phyloP scores from a whole-genome alignment of 2,113 vertebrate genomes.

The Laterallus jamaicensis region DNA sequence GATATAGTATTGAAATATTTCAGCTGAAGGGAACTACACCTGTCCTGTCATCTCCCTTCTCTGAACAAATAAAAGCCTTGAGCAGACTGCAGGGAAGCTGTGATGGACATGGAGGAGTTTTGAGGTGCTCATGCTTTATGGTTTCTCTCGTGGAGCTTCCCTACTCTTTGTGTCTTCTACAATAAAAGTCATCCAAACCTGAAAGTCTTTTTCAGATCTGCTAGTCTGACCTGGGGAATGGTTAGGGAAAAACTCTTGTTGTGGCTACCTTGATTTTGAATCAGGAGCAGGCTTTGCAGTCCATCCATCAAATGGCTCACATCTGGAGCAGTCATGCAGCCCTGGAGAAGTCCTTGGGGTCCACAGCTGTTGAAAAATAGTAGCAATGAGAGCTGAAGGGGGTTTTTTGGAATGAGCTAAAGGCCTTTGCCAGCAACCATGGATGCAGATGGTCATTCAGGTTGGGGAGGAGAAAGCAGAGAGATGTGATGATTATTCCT shows the following conservation, averaged over 20 bases:
- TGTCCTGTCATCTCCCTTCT: not conserved
- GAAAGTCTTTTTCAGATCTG: not conserved
- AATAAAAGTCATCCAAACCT: not conserved
- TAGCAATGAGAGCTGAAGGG: not conserved
- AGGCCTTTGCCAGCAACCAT: not conserved
- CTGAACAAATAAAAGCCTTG: not conserved
- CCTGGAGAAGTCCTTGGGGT: not conserved
- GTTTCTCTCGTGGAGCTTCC: not conserved
- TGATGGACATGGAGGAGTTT: not conserved
- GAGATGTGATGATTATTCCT: not conserved
- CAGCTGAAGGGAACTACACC: not conserved
- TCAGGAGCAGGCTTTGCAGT: not conserved
- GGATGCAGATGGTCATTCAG: not conserved
- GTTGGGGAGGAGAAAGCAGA: not conserved
- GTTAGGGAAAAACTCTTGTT: not conserved
- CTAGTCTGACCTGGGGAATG: not conserved
- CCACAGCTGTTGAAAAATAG: not conserved
- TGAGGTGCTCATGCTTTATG: not conserved
- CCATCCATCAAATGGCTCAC: not conserved
- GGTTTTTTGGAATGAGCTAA: not conserved
- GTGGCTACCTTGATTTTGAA: not conserved
- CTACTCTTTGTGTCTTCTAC: not conserved
- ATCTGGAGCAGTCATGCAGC: not conserved
- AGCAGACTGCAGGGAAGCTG: not conserved
- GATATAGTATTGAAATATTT: not conserved